Evolutionary conservation across 2,888 invertebrate genomes (phyloP), one percentile per base, ranked within the genome.

Genomic region (Lycocerus yunnanus): DNA sequence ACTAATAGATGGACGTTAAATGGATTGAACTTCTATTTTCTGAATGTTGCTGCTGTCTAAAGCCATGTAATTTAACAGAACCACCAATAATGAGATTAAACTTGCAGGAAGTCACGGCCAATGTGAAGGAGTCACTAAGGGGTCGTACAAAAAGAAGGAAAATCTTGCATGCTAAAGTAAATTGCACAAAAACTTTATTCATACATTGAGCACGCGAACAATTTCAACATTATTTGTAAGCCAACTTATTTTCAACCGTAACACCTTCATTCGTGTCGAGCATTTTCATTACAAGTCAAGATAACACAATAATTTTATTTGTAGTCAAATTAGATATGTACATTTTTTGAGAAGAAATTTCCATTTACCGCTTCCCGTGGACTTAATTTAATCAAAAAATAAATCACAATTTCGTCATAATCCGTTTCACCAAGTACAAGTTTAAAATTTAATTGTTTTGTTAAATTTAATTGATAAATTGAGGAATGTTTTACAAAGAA

Each of bases 391-490:
- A 43, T 43, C 43, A 43, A n/a, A 8, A 43, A n/a, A n/a, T 43
- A 43, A 43, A 43, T 43, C 43, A 43, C 5, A 43, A 43, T 43
- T 43, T 43, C 43, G 43, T 43, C 43, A 43, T 43, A 43, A 43
- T 43, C 43, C 43, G n/a, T 43, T 43, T n/a, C n/a, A n/a, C n/a
- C 1, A 43, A n/a, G 1, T n/a, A n/a, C 43, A 43, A 43, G 43
- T 43, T 43, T n/a, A 43, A 43, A 43, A 43, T 43, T n/a, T 43
- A 43, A 43, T 43, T 43, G 43, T 43, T 43, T 43, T 43, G 43
- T 43, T 43, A 43, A 43, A 43, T 43, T 82, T 81, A 80, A 83
- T 82, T 80, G 82, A 81, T 80, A 81, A 83, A 82, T 83, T 81
- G 79, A 80, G 76, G 73, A 71, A 73, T 81, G 79, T 80, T 81